Percentiles rank a stretch among this genome's conserved stretches.
phyloP scores from a whole-genome alignment of 2,797 vertebrate genomes.

The Cephalopachus bancanus region DNA sequence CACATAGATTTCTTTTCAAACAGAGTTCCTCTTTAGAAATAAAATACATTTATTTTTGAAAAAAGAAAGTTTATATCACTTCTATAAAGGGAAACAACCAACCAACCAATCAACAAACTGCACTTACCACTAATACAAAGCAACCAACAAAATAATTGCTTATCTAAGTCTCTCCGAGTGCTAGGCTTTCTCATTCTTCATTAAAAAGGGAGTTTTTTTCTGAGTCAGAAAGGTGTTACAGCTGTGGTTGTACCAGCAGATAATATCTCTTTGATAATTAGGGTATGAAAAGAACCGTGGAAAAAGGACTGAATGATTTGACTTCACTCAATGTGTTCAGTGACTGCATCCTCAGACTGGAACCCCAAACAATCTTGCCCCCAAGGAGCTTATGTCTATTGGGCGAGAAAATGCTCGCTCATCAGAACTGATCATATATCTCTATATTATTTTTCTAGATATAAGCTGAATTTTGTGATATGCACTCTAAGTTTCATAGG shows the following conservation, averaged over 20 bases:
- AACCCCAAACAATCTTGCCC: not conserved
- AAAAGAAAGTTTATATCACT: not conserved
- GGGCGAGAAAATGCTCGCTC: not conserved
- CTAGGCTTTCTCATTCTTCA: not conserved
- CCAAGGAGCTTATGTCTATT: not conserved
- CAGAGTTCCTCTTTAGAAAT: not conserved
- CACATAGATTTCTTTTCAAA: not conserved
- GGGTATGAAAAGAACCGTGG: not conserved
- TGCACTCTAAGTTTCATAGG: not conserved
- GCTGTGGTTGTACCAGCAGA: not conserved
- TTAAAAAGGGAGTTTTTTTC: not conserved
- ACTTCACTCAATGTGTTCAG: not conserved
- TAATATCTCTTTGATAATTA: not conserved
- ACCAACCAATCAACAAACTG: not conserved
- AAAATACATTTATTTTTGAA: not conserved
- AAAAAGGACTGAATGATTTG: not conserved
- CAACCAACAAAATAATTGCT: not conserved
- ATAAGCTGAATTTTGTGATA: not conserved
- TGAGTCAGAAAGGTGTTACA: not conserved
- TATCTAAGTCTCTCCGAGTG: not conserved
- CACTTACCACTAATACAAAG: not conserved
- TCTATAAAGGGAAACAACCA: not conserved
- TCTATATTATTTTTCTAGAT: not conserved
- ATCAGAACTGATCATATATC: not conserved
- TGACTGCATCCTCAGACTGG: not conserved